Base-by-base conservation (phyloP, 1,140 invertebrate species). In the Lysiphlebus fabarum region DNA sequence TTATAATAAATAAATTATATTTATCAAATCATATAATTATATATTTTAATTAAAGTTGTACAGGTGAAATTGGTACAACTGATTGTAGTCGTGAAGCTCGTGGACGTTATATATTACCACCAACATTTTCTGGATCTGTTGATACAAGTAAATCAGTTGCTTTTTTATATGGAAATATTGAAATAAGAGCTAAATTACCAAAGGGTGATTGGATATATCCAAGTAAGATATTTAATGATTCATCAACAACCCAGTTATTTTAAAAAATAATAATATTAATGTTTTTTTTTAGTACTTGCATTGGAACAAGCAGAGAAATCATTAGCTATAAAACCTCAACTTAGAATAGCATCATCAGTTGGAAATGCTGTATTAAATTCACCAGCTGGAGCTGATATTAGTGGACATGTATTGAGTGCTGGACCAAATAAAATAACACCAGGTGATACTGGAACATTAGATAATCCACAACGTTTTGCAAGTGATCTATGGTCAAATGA, bases 181-280 rank as follows among this genome's bases (percentile, higher is more conserved):
- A 87, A 74, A 74, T 88, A 33, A 78, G 78, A 37, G 86, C 86
- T 4, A 87, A 86, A 74, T 70, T 88, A 53, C 87, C 87, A 0
- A 68, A 67, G 5, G 86, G 86, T 42, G 86, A 89, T 72, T 89
- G 86, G 86, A 71, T 88, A 36, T 87, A 83, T 80, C 86, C 86
- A 60, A 63, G 82, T 83, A 74, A 73, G 66, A 48, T 33, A 6
- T 11, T 33, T 8, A 38, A 33, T n/a, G 4, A 5, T 45, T 45
- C 0, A n/a, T 45, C 44, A 45, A n/a, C 1, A 10, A 2, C 44
- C 40, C 7, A 9, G 5, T 41, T 41, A 41, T 9, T 9, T 8
- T 11, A 41, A 3, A 41, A 41, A 41, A 47, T 47, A 4, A 14
- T 26, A 12, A 9, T 11, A 40, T 54, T 10, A 7, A 14, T 8